Conservation (phyloP, 2,797 vertebrate species). For the Cossypha heuglini region DNA sequence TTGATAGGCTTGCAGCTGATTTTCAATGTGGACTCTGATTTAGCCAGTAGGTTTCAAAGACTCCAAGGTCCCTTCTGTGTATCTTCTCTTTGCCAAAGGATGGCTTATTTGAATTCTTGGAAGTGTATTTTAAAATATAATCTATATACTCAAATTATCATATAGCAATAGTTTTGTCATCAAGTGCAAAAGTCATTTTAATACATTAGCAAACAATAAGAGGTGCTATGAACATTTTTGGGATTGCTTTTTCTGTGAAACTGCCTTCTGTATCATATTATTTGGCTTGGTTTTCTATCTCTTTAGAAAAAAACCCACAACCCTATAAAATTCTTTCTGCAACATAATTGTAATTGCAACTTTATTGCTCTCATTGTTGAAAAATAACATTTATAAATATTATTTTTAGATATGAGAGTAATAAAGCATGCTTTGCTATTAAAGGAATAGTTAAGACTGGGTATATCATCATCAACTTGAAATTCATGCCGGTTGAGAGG, state of each 20-base stretch:
- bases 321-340: not conserved
- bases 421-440: not conserved
- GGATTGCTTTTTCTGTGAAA: not conserved
- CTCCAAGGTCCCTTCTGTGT: not conserved
- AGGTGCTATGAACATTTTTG: not conserved
- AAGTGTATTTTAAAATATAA: not conserved
- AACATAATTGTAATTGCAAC: not conserved
- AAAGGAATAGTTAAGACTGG: not conserved
- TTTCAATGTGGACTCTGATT: not conserved
- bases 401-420: not conserved
- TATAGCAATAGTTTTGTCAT: not conserved
- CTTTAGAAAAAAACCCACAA: not conserved
- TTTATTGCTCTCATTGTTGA: not conserved
- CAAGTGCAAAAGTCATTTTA: accelerated
- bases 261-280: not conserved
- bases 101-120: not conserved
- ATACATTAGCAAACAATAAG: not conserved
- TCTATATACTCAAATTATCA: not conserved
- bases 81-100: not conserved
- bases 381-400: not conserved
- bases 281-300: not conserved
- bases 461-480: not conserved
- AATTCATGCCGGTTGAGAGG: not conserved
- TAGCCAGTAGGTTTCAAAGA: not conserved
- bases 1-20: not conserved